Base-by-base conservation (phyloP, 2,888 invertebrate genomes). In the Elaeidobius kamerunicus region DNA sequence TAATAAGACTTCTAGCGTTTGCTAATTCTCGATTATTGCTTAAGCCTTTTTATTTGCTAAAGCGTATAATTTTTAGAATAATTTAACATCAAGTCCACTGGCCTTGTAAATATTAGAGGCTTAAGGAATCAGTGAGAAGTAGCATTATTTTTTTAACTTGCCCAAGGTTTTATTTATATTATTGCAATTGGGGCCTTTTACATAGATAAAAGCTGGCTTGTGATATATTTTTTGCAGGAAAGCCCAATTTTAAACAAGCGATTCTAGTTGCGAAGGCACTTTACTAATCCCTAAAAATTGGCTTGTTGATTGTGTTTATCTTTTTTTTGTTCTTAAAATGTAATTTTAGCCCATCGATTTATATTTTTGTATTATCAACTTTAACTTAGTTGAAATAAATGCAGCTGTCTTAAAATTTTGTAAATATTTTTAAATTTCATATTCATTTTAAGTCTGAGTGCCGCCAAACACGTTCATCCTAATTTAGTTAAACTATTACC, bases 191-290 rank as follows among this genome's bases (percentile, higher is more conserved):
- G 34, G 44, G 44, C 34, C 23, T 35, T 32, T 20, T 34, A 35
- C 20, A 15, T 23, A 45, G 30, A 27, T 6, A 14, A 53, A 48
- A 56, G 48, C 56, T 56, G 52, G 48, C 52, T 52, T 56, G 56
- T 56, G 56, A 56, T 56, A 56, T 46, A 41, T 48, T 46, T 50
- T 48, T 52, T 48, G n/a, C 11, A 28, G 17, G 39, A 51, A 23
- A 47, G 28, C 16, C 36, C 27, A 20, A 23, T 42, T 45, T 46
- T 46, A 16, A 30, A 32, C 14, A 28, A 20, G 23, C 23, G 23
- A 34, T 11, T 15, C 12, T 45, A 43, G 28, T 56, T 57, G 55
- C 55, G 32, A 55, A 43, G 57, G 57, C 57, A 57, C 55, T 57
- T 57, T 57, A 57, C 57, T 36, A 19, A 28, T 38, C 27, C 47